Evolutionary conservation across 2,888 invertebrate species (phyloP).

Genomic region (Lithodes maja): DNA sequence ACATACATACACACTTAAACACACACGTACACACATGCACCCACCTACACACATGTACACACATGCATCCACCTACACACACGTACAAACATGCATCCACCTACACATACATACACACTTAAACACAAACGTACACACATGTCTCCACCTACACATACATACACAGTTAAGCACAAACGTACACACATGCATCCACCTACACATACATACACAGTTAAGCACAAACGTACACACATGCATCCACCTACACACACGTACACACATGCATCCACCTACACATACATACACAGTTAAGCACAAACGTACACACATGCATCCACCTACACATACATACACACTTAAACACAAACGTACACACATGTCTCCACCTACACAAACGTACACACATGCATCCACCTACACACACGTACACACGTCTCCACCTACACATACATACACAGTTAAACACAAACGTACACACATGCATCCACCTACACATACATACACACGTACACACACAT

Average conservation of each 20-base stretch:
- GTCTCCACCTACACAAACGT: neutral
- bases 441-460: constrained; percentile 2
- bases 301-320: constrained; percentile 26
- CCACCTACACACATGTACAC: neutral
- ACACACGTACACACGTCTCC: constrained; percentile 16
- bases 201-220: neutral
- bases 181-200: constrained; percentile 19
- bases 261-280: constrained; percentile 9
- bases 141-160: neutral
- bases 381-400: constrained; percentile 17
- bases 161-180: neutral
- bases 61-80: neutral
- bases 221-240: constrained; percentile 12
- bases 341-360: constrained; percentile 20
- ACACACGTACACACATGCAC: neutral
- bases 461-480: constrained; percentile 14
- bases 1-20: neutral
- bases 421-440: constrained; percentile 31
- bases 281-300: neutral
- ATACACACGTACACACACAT: constrained; percentile 21
- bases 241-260: constrained; percentile 16
- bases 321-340: constrained; percentile 6
- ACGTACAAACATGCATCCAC: neutral
- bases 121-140: neutral
- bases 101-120: neutral